Evolutionary conservation across 2,797 vertebrate species (phyloP), one percentile per base, ranked within the genome.

Genomic region (Coracias cyanogaster): DNA sequence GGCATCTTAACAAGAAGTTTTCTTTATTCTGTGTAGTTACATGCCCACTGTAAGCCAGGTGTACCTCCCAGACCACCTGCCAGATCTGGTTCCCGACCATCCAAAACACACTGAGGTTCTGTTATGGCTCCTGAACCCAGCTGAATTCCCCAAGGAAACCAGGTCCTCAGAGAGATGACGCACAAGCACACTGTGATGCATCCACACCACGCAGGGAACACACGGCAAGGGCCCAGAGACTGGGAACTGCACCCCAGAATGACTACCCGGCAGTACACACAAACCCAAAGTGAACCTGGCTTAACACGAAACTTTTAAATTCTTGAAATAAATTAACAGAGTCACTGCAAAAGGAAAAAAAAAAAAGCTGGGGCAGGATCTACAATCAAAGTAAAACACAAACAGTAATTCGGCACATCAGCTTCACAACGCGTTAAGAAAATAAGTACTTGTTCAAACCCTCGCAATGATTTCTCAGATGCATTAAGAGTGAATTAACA

Each of bases 381-480:
- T 77, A 70, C 31, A 58, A 65, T 45, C 39, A 93, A 82, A 94
- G 55, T 35, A 69, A 72, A 92, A 86, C 45, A 49, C 29, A 84
- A 94, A 33, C 55, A 85, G 48, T 52, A 62, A 82, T 72, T 84
- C 15, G 22, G 77, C 58, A 31, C 48, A 58, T 18, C 17, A 66
- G 60, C 58, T 89, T 80, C 81, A 52, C 33, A 88, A 57, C 58
- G 26, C 4, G 31, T 82, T 72, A 92, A 58, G 65, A 95, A 91
- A 88, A 13, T 28, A 91, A 51, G 88, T 62, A 79, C 66, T 76
- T 89, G 58, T 70, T 92, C 83, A 55, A 93, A 90, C 67, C 83
- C 65, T 51, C 25, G 4, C 77, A 84, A 6, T 51, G 43, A 86
- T 87, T 92, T 94, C 79, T 86, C 52, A 77, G 60, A 85, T 25